A percentile compares a stretch with the other conserved stretches of the same genome.
These are phyloP conservation scores for Peromyscus aztecus DNA, from an alignment of 2,797 vertebrate genomes.

Conservation along the genomic window DNA sequence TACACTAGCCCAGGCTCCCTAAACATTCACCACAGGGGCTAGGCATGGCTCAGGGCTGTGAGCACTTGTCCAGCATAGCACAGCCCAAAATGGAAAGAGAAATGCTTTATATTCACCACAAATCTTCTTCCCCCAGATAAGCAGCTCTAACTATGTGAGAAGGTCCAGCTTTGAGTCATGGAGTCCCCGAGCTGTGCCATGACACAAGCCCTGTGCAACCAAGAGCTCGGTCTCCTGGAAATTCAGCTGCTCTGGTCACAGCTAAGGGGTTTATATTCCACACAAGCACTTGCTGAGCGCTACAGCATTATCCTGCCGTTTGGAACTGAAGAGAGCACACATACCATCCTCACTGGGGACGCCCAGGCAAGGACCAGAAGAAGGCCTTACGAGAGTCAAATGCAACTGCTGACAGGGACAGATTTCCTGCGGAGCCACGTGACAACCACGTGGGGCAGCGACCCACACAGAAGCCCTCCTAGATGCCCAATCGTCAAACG, in stretches of 20 bases:
- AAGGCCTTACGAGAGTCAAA: background rate
- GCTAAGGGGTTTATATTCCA: background rate
- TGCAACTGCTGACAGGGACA: background rate
- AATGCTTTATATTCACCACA: background rate
- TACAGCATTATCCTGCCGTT: background rate
- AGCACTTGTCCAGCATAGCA: background rate
- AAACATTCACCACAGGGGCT: background rate
- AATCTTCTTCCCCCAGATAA: background rate
- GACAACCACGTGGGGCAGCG: background rate
- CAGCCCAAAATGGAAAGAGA: background rate
- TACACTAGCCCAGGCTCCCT: background rate
- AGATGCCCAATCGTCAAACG: background rate
- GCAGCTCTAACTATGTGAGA: background rate
- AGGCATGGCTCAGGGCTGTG: background rate
- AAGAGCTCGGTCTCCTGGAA: background rate
- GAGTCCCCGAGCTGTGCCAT: background rate
- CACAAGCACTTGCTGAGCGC: background rate
- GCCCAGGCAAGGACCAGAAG: background rate
- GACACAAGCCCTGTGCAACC: background rate
- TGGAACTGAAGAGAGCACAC: constrained; percentile 21
- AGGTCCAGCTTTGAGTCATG: background rate
- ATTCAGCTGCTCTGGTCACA: background rate
- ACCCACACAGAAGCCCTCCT: background rate
- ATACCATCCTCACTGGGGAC: background rate
- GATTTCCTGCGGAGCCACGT: background rate